Conservation (phyloP, 64 coral and sea anemone species). For the Cladopsammia gracilis region DNA sequence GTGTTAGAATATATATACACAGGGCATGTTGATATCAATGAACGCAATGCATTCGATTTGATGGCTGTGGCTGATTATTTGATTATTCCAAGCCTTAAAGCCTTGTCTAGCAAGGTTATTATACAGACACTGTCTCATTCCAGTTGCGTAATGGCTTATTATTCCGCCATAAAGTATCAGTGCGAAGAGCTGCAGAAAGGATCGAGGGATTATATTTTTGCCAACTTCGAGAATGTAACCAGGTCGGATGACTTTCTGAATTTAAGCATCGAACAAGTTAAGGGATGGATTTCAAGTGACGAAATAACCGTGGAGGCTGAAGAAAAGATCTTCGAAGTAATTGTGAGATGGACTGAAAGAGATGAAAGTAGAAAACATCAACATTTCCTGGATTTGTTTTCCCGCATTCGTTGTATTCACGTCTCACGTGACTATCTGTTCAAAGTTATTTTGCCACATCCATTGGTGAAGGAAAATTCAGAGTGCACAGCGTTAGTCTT, state of each 20-base stretch:
- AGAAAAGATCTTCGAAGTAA: conserved; percentile 4
- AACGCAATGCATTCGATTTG: no score
- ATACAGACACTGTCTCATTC: background rate
- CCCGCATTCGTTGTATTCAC: conserved; percentile 5
- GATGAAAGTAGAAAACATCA: background rate
- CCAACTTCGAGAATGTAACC: conserved; percentile 7
- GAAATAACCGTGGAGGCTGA: background rate
- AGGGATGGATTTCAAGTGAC: no score
- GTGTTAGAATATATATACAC: background rate
- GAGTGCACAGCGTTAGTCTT: background rate
- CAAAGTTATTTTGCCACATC: background rate
- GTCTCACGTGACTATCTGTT: background rate
- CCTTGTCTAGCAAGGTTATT: background rate
- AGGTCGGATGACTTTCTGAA: conserved; percentile 8
- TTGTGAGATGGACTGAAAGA: conserved; percentile 18
- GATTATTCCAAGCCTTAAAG: conserved; percentile 21
- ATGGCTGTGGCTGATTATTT: conserved; percentile 19
- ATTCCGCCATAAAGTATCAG: no score
- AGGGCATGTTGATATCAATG: no score
- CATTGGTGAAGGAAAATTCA: background rate
- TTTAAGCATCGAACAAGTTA: background rate
- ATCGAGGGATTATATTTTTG: conserved; percentile 1
- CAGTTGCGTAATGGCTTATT: background rate
- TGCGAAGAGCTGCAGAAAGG: conserved; percentile 11
- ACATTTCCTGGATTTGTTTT: conserved; percentile 3